Conservation (phyloP, 2,797 vertebrate genomes). For the Galago senegalensis region DNA sequence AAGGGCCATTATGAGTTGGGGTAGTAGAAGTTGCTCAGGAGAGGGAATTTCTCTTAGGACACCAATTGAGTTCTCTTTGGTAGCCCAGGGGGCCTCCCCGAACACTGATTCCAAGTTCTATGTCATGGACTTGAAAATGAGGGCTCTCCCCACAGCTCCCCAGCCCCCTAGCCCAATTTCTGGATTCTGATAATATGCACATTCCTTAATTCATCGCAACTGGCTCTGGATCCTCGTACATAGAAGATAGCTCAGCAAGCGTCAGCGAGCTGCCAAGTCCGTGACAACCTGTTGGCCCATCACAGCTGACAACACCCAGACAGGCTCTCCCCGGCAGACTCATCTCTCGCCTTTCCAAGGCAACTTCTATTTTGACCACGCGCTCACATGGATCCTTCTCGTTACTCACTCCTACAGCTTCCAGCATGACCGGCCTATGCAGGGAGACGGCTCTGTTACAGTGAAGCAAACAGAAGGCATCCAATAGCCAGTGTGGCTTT, state of each 20-base stretch:
- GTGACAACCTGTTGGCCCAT: conserved; percentile 1
- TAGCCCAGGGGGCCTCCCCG: background rate
- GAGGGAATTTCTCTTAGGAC: background rate
- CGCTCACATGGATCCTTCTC: background rate
- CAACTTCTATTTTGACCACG: conserved; percentile 39
- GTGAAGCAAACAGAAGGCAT: background rate
- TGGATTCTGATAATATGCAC: background rate
- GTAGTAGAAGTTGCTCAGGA: background rate
- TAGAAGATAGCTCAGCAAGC: background rate
- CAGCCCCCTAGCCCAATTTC: background rate
- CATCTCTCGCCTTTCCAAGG: background rate
- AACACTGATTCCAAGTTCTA: background rate
- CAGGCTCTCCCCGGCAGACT: conserved; percentile 43
- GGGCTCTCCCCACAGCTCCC: background rate
- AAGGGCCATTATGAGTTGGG: rapidly evolving
- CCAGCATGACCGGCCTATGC: background rate
- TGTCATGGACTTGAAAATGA: background rate
- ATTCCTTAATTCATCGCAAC: background rate
- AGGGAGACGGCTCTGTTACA: background rate
- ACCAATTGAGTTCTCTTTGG: background rate
- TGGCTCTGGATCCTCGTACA: background rate
- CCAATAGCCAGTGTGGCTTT: background rate
- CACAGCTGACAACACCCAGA: background rate
- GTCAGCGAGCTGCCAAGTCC: background rate
- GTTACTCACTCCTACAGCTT: background rate